phyloP scores from a whole-genome alignment of 2,797 vertebrate species.

The Danio jaintianensis region DNA sequence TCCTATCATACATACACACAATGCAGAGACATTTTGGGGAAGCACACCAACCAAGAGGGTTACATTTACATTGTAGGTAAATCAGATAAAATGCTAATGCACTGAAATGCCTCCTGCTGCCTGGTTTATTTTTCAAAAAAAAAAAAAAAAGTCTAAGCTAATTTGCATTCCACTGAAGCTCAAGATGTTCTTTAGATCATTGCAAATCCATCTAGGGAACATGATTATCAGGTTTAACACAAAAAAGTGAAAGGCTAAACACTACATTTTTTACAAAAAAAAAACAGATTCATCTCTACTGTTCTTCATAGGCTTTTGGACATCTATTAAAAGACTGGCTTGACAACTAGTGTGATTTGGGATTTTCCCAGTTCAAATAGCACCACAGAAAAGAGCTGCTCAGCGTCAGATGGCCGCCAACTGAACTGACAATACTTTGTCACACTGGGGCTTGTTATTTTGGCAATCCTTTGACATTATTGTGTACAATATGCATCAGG shows the following conservation, averaged over 20 bases:
- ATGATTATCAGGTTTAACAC: not conserved
- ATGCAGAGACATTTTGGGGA: too few species aligned
- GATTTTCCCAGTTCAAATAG: not conserved
- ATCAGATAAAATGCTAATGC: not conserved
- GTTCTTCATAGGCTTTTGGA: not conserved
- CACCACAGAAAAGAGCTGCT: not conserved
- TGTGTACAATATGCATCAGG: constrained; percentile 4
- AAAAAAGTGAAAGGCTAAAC: not conserved
- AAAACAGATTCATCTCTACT: not conserved
- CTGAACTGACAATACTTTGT: not conserved
- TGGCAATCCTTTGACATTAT: not conserved
- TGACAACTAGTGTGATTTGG: not conserved
- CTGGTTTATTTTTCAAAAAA: not conserved
- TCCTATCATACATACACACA: too few species aligned
- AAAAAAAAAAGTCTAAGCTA: not conserved
- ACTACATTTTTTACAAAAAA: not conserved
- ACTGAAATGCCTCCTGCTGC: not conserved
- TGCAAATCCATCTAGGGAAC: not conserved
- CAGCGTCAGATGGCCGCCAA: not conserved
- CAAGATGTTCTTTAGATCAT: not conserved
- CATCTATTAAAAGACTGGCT: not conserved
- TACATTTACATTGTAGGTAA: not conserved
- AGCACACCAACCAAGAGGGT: too few species aligned
- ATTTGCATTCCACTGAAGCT: not conserved
- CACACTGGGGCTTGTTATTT: constrained; percentile 7